These are phyloP conservation scores for Toxonevra muliebris DNA, from an alignment of 2,888 invertebrate genomes.

Conservation along the genomic window DNA sequence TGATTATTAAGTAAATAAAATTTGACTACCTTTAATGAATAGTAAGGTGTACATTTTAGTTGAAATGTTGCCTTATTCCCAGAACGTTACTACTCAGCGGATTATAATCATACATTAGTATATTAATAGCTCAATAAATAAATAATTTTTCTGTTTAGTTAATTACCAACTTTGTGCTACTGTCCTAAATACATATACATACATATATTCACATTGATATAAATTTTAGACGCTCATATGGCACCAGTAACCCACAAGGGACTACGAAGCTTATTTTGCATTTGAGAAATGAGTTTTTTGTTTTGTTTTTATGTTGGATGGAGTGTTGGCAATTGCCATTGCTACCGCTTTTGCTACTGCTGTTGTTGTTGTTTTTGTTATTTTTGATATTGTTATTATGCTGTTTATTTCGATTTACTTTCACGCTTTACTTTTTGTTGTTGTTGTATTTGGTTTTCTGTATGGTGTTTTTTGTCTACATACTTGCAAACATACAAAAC, in stretches of 20 bases:
- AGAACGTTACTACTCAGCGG: no score
- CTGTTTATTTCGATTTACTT: no score
- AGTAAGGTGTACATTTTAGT: no score
- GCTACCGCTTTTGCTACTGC: slow-evolving; percentile 25
- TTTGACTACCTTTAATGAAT: no score
- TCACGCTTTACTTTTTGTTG: slow-evolving; percentile 20
- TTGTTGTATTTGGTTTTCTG: slow-evolving; percentile 37
- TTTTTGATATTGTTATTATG: no score
- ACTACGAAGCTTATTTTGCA: slow-evolving; percentile 46
- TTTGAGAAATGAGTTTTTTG: slow-evolving; percentile 45
- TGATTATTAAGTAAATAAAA: no score
- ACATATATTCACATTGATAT: slow-evolving; percentile 44
- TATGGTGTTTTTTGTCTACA: slow-evolving; percentile 1
- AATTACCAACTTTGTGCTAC: background rate
- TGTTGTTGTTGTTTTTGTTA: no score
- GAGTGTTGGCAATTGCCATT: slow-evolving; percentile 9
- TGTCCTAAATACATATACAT: background rate
- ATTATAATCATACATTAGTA: no score
- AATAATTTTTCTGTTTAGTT: no score
- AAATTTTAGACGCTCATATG: slow-evolving; percentile 38
- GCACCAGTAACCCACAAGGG: slow-evolving; percentile 13
- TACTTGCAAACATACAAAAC: slow-evolving; percentile 6
- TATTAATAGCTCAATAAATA: no score
- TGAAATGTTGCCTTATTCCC: no score
- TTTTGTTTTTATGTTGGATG: slow-evolving; percentile 30